Percentiles rank a stretch among this genome's conserved stretches.
Conservation (phyloP, 2,113 vertebrate genomes). For the Xiphorhynchus elegans region DNA sequence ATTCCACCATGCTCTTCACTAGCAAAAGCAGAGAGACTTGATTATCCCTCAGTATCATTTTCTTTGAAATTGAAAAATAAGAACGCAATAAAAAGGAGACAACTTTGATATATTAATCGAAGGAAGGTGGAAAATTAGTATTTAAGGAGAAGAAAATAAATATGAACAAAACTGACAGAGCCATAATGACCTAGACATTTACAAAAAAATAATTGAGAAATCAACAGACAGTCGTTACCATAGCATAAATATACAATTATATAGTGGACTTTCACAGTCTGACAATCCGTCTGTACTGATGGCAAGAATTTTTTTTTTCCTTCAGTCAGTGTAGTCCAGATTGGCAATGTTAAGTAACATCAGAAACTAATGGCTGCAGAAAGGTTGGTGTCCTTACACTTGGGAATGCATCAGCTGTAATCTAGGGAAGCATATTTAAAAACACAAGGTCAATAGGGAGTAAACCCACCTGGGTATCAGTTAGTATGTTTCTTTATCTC, state of each 20-base stretch:
- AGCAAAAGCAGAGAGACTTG: background rate
- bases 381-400: background rate
- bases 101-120: background rate
- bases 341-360: background rate
- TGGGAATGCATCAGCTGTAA: background rate
- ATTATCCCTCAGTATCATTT: conserved; percentile 2
- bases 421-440: background rate
- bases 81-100: background rate
- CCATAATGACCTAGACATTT: rapidly evolving
- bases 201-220: background rate
- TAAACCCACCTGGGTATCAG: background rate
- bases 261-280: background rate
- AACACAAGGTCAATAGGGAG: background rate
- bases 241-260: background rate
- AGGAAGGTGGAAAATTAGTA: background rate
- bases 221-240: background rate
- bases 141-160: background rate
- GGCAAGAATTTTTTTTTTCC: background rate
- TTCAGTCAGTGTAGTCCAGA: background rate
- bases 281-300: background rate
- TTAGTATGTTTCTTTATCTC: background rate
- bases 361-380: background rate
- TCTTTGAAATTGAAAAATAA: conserved; percentile 4
- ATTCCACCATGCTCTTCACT: background rate
- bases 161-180: background rate